A percentile compares a stretch with the other conserved stretches of the same genome.
These are phyloP conservation scores for Caerostris darwini DNA, from an alignment of 1,140 invertebrate species.

Conservation along the genomic window DNA sequence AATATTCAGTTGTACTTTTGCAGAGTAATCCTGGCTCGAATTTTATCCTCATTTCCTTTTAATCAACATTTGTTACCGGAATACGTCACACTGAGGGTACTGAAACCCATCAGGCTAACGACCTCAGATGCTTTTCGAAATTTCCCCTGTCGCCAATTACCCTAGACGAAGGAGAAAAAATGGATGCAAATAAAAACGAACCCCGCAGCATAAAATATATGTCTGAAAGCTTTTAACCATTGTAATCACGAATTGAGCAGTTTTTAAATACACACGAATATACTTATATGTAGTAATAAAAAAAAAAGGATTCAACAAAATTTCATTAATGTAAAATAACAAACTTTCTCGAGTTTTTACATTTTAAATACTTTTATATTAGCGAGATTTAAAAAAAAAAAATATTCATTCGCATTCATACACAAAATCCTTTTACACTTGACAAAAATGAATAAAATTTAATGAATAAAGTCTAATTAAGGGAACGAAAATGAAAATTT, in stretches of 20 bases:
- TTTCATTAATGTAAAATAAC: too few species aligned
- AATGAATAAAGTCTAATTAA: too few species aligned
- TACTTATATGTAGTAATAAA: background rate
- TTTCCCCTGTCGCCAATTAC: background rate
- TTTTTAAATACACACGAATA: background rate
- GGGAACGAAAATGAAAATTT: too few species aligned
- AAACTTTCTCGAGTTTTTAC: too few species aligned
- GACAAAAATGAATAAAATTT: too few species aligned
- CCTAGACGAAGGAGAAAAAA: background rate
- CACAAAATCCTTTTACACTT: too few species aligned
- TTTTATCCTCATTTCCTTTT: background rate
- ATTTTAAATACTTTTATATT: too few species aligned
- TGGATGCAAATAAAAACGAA: constrained; percentile 1
- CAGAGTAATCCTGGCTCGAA: background rate
- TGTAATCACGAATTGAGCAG: background rate
- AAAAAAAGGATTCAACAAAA: too few species aligned
- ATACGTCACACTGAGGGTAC: background rate
- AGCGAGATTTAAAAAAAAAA: too few species aligned
- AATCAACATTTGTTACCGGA: background rate
- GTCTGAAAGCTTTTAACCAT: constrained; percentile 21
- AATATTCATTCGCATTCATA: too few species aligned
- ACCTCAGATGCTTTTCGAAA: background rate
- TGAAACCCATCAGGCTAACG: background rate
- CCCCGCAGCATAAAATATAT: background rate
- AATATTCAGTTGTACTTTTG: too few species aligned